Percentiles rank a stretch among this genome's conserved stretches.
Conservation (phyloP, 2,797 vertebrate genomes). For the Bufotes viridis region DNA sequence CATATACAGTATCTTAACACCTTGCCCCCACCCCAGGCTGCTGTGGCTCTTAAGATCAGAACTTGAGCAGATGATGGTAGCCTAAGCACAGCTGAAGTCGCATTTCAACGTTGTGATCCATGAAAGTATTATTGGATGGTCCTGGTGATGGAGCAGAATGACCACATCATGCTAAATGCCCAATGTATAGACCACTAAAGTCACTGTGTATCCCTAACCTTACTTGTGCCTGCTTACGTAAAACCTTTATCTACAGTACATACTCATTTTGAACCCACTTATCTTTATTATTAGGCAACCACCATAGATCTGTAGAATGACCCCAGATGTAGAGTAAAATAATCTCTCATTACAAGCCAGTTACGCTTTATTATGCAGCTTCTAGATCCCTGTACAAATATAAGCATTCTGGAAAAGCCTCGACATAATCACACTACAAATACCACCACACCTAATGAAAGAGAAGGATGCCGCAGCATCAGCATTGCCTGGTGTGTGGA, state of each 20-base stretch:
- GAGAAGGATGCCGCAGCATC: no score
- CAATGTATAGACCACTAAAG: background rate
- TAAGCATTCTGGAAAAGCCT: background rate
- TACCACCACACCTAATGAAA: background rate
- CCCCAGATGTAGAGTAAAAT: background rate
- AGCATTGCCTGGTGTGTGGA: background rate
- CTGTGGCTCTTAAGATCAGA: background rate
- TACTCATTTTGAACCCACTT: background rate
- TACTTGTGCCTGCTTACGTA: background rate
- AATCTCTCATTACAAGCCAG: background rate
- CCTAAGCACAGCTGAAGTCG: background rate
- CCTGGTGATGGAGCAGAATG: background rate
- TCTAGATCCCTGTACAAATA: conserved; percentile 19
- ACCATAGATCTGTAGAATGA: background rate
- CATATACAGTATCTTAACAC: background rate
- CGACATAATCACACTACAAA: conserved; percentile 30
- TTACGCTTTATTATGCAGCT: background rate
- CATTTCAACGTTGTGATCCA: background rate
- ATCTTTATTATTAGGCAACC: background rate
- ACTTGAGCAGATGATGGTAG: background rate
- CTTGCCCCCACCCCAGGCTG: no score
- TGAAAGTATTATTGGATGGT: background rate
- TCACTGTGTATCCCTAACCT: background rate
- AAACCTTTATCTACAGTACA: background rate
- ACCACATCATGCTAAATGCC: background rate